A percentile compares a stretch with the other conserved stretches of the same genome.
phyloP scores from a whole-genome alignment of 2,888 invertebrate genomes.

The Prenolepis imparis region DNA sequence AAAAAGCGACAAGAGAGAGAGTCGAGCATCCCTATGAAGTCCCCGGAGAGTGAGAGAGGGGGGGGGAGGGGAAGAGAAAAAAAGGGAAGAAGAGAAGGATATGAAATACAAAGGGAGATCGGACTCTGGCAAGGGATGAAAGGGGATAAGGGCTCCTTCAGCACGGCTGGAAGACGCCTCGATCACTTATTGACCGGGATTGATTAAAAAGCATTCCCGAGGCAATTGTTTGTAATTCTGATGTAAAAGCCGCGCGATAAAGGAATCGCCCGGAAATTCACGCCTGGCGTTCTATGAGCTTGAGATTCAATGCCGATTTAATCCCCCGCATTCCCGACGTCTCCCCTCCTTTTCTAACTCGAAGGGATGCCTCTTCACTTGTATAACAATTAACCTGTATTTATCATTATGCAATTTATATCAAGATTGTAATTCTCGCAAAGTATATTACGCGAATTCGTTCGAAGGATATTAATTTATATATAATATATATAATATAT shows the following conservation, averaged over 20 bases:
- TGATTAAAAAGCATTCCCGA: constrained; percentile 73
- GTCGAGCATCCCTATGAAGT: constrained; percentile 63
- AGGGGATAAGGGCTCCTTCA: constrained; percentile 58
- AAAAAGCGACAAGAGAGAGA: constrained; percentile 72
- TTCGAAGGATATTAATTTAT: not conserved
- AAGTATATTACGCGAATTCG: not conserved
- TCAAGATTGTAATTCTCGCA: not conserved
- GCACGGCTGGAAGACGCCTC: constrained; percentile 59
- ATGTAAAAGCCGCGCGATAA: constrained; percentile 66
- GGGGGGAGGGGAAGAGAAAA: not conserved
- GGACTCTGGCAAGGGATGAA: constrained; percentile 53
- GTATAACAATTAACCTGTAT: not conserved
- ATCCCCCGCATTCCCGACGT: not conserved
- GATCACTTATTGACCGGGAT: constrained; percentile 73
- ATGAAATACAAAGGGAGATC: constrained; percentile 48
- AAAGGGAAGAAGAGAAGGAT: not conserved
- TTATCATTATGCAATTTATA: not conserved
- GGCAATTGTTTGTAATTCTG: constrained; percentile 74
- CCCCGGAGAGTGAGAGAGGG: constrained; percentile 38
- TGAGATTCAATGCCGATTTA: constrained; percentile 56
- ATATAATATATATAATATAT: too few species aligned
- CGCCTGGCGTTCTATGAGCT: constrained; percentile 43
- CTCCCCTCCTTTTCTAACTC: not conserved
- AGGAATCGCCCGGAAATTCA: constrained; percentile 57
- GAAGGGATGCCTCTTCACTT: not conserved